Conservation (phyloP, 2,113 vertebrate species). For the Myrmecophaga tridactyla region DNA sequence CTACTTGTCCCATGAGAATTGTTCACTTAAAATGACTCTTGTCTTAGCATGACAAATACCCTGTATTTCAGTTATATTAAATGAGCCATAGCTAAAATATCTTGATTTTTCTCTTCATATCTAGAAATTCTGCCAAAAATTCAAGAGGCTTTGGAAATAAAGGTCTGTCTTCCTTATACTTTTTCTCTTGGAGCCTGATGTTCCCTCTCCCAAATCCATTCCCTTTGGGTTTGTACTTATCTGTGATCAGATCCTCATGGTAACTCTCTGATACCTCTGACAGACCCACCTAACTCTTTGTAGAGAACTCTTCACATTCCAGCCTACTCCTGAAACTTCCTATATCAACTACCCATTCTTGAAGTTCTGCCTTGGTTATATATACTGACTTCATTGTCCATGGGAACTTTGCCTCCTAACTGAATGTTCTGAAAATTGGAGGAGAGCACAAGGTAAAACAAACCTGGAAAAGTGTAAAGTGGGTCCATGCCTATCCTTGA, state of each 20-base stretch:
- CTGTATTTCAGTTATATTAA: neutral
- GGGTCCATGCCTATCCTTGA: neutral
- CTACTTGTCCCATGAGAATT: neutral
- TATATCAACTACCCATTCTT: neutral
- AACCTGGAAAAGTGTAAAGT: neutral
- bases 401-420: neutral
- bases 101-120: neutral
- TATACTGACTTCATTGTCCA: neutral
- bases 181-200: neutral
- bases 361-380: neutral
- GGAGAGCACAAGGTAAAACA: neutral
- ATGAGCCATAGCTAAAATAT: neutral
- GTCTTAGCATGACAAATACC: neutral
- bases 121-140: neutral
- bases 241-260: neutral
- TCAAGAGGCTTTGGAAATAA: neutral
- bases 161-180: neutral
- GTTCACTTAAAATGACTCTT: neutral
- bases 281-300: neutral
- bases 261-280: neutral
- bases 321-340: neutral
- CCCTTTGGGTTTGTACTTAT: rapidly evolving
- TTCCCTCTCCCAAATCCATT: neutral
- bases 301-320: neutral
- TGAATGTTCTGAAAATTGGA: neutral